These are phyloP conservation scores for Mycteria americana DNA, from an alignment of 2,797 vertebrate species.

Conservation along the genomic window DNA sequence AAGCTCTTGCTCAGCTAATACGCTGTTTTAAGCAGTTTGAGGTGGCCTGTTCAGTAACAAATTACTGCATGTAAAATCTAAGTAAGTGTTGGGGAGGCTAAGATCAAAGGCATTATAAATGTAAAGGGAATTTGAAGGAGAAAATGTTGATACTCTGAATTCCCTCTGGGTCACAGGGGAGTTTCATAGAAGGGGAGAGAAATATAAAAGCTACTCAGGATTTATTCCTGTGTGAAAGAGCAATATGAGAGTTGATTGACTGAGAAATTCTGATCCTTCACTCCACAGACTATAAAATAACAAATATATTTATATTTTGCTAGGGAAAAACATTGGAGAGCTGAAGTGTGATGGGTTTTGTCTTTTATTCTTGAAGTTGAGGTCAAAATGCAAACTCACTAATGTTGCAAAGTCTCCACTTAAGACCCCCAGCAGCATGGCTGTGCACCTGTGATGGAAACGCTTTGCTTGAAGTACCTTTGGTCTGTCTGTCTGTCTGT, in stretches of 20 bases:
- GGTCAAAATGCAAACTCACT: constrained; percentile 2
- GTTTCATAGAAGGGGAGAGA: neutral
- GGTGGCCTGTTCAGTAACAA: constrained; percentile 47
- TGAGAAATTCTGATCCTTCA: neutral
- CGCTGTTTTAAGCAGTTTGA: constrained; percentile 18
- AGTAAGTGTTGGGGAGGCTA: neutral
- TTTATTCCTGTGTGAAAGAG: constrained; percentile 1
- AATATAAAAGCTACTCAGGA: neutral
- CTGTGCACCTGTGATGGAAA: constrained; percentile 58
- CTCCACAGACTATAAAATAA: constrained; percentile 3
- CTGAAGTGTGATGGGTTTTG: neutral
- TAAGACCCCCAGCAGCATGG: constrained; percentile 55
- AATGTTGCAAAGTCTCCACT: constrained; percentile 35
- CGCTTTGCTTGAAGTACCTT: constrained; percentile 59
- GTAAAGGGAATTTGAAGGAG: constrained; percentile 26
- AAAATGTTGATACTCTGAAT: constrained; percentile 20
- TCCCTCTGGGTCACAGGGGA: constrained; percentile 35
- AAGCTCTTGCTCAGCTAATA: neutral
- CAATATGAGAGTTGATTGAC: neutral
- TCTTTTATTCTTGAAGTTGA: neutral
- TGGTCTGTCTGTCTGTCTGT: constrained; percentile 63
- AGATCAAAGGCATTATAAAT: neutral
- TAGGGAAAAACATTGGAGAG: neutral
- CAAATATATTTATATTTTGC: neutral
- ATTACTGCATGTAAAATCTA: constrained; percentile 31